Evolutionary conservation across 2,113 vertebrate species (phyloP), one percentile per base, ranked within the genome.

Genomic region (Chlamydotis undulata): DNA sequence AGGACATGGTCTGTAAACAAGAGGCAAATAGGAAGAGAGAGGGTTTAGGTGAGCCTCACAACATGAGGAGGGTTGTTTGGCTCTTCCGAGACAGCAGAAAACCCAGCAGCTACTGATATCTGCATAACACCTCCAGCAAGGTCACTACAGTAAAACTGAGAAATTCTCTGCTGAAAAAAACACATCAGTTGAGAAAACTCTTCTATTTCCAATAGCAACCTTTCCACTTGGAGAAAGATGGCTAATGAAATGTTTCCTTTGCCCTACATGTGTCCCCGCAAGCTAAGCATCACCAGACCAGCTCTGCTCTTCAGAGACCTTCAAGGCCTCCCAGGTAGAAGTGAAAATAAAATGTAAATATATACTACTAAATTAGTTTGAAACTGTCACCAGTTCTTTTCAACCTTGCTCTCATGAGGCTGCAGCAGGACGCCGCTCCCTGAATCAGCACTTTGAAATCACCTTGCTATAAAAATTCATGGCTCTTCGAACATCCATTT

Each of bases 361-460:
- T n/a, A 18, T 33, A 45, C 14, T 49, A 53, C 25, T 69, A 57
- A 84, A 47, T 7, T 7, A 82, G n/a, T 43, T 65, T 77, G 47
- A 65, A 91, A 61, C 6, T 2, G 21, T 53, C 56, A 74, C 33
- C 43, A 31, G 10, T 23, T 75, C 49, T 55, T 83, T 77, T 75
- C 82, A 84, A 96, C 89, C 77, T 92, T 91, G 80, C 28, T 24
- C 31, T 82, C 22, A 4, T 1, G 43, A 87, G 24, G 50, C 55
- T 80, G 55, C 22, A 1, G 4, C 45, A 78, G 53, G 33, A 64
- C 19, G 5, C 39, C 5, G 3, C 19, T 92, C 65, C 33, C 71
- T 86, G 79, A 90, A 47, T 77, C 82, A 83, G 75, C 83, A 82
- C 53, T 79, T 65, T 50, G 69, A 71, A 92, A 83, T 83, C 76